Evolutionary conservation across 1,140 invertebrate species (phyloP), one percentile per base, ranked within the genome.

Genomic region (Atta texana): DNA sequence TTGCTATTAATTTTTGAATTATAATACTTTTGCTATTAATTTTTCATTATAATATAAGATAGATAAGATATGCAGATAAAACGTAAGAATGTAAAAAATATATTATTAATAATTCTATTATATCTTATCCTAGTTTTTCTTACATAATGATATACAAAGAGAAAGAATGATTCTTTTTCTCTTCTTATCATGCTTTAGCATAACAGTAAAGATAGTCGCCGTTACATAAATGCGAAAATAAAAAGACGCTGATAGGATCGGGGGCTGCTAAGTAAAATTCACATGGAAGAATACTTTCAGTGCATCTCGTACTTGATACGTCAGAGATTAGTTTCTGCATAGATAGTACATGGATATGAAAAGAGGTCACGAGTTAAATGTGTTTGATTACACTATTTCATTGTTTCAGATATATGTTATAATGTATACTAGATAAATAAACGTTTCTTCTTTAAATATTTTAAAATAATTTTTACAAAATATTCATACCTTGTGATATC

Each of bases 171-270:
- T 1, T 69, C 12, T 69, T 7, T 68, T 44, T 8, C 8, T 39
- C 66, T 28, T 39, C 34, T 1, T 81, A 57, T 81, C 44, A n/a
- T 14, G 34, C 49, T 10, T 57, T 14, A 5, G 31, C 16, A 55
- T 55, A 81, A 44, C 68, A 81, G 5, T 44, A 28, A 57, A 81
- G 66, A 59, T 81, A 81, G 31, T 57, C 66, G 16, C 21, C 12
- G 16, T 71, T 81, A 71, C 53, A 51, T 81, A 81, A 81, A 81
- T 69, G 21, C 16, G 16, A 81, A 81, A 81, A 81, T 81, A 81
- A 81, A 53, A 57, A 72, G 18, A 49, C n/a, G 2, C 8, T 39
- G 77, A 81, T 81, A 81, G 16, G 18, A 81, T 81, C 78, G 55
- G 12, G 16, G 24, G 0, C 18, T 55, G 34, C 14, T 21, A 81